phyloP scores from a whole-genome alignment of 2,888 invertebrate species.

The Octodonta nipae region DNA sequence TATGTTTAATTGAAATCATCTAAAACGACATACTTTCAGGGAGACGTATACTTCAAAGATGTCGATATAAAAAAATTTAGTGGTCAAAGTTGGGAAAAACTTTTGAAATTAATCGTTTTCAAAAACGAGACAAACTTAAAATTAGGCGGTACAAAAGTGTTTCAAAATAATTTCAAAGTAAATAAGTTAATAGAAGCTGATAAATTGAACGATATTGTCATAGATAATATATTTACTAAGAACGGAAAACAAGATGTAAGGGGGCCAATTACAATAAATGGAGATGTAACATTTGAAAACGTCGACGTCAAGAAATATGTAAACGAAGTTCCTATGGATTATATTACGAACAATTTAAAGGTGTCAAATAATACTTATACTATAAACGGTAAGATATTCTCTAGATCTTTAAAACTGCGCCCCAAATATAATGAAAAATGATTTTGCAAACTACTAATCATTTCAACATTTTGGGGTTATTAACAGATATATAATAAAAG shows the following conservation, averaged over 20 bases:
- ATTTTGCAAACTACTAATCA: too few species aligned
- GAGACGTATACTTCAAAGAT: slow-evolving; percentile 22
- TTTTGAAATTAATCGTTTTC: slow-evolving; percentile 34
- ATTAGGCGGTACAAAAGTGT: slow-evolving; percentile 25
- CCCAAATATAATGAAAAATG: too few species aligned
- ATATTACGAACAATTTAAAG: slow-evolving; percentile 19
- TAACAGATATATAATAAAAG: too few species aligned
- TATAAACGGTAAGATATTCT: slow-evolving; percentile 21
- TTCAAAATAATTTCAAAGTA: slow-evolving; percentile 29
- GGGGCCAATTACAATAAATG: slow-evolving; percentile 26
- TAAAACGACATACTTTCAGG: slow-evolving; percentile 22
- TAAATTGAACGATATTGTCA: slow-evolving; percentile 32
- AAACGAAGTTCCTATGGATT: slow-evolving; percentile 22
- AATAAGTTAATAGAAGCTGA: slow-evolving; percentile 26
- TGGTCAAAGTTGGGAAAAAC: slow-evolving; percentile 28
- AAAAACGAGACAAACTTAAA: slow-evolving; percentile 26
- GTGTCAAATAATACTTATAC: slow-evolving; percentile 17
- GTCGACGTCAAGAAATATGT: slow-evolving; percentile 28
- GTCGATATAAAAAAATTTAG: slow-evolving; percentile 30
- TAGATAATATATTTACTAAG: slow-evolving; percentile 33
- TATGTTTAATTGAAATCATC: too few species aligned
- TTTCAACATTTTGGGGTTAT: too few species aligned
- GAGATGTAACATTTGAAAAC: slow-evolving; percentile 28
- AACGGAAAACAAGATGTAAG: slow-evolving; percentile 26
- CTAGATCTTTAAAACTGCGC: too few species aligned